A percentile compares a stretch with the other conserved stretches of the same genome.
phyloP scores from a whole-genome alignment of 1,140 invertebrate species.

The Sycobia sp. region DNA sequence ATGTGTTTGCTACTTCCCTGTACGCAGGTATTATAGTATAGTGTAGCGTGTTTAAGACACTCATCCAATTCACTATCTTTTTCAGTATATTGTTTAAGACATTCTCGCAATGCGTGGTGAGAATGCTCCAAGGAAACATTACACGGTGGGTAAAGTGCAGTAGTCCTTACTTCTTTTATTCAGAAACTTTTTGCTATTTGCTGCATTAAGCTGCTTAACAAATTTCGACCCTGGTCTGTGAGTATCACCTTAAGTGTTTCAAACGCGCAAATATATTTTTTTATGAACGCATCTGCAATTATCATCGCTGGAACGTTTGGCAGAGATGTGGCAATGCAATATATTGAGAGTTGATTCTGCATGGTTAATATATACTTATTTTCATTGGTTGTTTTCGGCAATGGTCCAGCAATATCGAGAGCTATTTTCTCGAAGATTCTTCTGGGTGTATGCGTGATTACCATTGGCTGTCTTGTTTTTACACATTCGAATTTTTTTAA shows the following conservation, averaged over 20 bases:
- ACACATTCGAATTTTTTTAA: conserved; percentile 32
- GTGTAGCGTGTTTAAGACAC: conserved; percentile 39
- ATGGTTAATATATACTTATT: too few relatives aligned
- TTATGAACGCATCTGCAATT: conserved; percentile 32
- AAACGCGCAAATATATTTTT: too few relatives aligned
- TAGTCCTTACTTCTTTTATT: conserved; percentile 45
- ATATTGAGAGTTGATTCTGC: conserved; percentile 32
- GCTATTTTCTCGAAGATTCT: conserved; percentile 10
- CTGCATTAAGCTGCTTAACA: conserved; percentile 37
- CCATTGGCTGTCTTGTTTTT: conserved; percentile 4
- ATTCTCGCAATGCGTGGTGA: conserved; percentile 47
- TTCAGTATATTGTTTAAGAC: conserved; percentile 42
- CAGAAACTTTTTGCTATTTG: conserved; percentile 38
- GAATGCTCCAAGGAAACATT: conserved; percentile 51
- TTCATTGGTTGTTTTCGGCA: conserved; percentile 4
- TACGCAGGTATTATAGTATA: conserved; percentile 11
- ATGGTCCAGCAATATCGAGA: conserved; percentile 6
- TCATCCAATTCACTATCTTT: conserved; percentile 48
- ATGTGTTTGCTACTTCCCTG: conserved; percentile 2
- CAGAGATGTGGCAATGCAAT: too few relatives aligned
- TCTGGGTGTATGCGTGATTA: conserved; percentile 18
- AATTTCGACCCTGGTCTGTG: conserved; percentile 46
- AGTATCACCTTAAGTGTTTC: too few relatives aligned
- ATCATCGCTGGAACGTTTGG: background rate
- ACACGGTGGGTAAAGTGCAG: conserved; percentile 51